Base-by-base conservation (phyloP, 2,888 invertebrate genomes). In the Erpobdella octoculata region DNA sequence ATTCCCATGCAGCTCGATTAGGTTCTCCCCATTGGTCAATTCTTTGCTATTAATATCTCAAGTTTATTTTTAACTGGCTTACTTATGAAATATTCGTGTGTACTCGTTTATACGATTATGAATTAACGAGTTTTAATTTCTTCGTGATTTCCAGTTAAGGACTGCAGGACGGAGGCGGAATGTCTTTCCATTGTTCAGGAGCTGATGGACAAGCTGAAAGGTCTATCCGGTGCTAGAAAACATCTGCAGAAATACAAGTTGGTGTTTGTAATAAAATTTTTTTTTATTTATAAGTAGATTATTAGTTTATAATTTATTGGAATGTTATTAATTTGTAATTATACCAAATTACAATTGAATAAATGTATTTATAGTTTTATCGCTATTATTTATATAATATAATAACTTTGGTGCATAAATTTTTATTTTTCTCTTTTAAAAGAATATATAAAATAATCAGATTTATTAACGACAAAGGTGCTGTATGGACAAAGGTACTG, bases 171-270 rank as follows among this genome's bases (percentile, higher is more conserved):
- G 1, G 66, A 66, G n/a, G 31, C 31, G 33, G 62, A 62, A 1
- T 62, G 62, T 35, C 31, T 62, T 33, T n/a, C 62, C 25, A 37
- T 73, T 35, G 35, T 74, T 28, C 59, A 79, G 36, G 81, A 82
- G 75, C 78, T 85, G 36, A 80, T 85, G 75, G 75, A 80, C 15
- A 81, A 81, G 53, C 78, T 86, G 41, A 80, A 82, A 71, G 78
- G 80, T 25, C 76, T 86, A 18, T 80, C 84, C n/a, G 75, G 77
- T 37, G 81, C 84, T 73, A 80, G 86, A 58, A 78, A 80, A 66
- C 75, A 80, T 71, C 74, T 86, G 28, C 81, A 82, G 71, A 81
- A 84, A 74, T 86, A 86, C 75, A 80, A 78, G 86, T 86, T 74
- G 9, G 35, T 28, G 28, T 53, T 1, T 12, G 8, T 15, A 53